Evolutionary conservation across 1,140 invertebrate species (phyloP).

Genomic region (Trissolcus basalis): DNA sequence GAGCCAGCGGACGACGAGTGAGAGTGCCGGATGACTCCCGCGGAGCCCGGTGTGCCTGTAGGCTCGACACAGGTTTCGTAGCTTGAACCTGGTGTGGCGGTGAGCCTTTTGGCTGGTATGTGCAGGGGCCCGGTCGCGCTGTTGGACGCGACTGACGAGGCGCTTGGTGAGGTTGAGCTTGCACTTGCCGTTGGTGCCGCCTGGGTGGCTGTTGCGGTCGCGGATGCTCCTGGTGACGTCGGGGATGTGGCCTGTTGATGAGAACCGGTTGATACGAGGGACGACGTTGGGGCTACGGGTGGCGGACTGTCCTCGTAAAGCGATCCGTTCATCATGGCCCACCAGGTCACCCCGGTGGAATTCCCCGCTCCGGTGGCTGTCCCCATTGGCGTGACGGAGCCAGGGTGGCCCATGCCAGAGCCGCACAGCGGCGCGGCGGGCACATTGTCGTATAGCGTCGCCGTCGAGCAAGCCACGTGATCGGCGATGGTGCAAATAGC

Average conservation of each 20-base stretch:
- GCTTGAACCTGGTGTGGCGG: constrained; percentile 72
- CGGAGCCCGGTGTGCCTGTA: constrained; percentile 58
- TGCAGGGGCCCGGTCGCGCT: constrained; percentile 83
- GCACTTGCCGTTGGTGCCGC: constrained; percentile 78
- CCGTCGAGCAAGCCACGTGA: constrained; percentile 87
- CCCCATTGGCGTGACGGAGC: constrained; percentile 81
- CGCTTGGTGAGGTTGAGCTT: constrained; percentile 82
- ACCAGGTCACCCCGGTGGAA: constrained; percentile 87
- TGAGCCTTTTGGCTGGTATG: constrained; percentile 87
- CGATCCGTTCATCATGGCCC: constrained; percentile 88
- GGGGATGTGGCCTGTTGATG: constrained; percentile 75
- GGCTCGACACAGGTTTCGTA: constrained; percentile 80
- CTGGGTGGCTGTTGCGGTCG: constrained; percentile 72
- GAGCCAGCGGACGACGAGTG: constrained; percentile 82
- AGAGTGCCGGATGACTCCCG: constrained; percentile 84
- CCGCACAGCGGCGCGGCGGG: constrained; percentile 80
- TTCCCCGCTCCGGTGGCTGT: constrained; percentile 86
- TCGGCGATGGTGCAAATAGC: constrained; percentile 83
- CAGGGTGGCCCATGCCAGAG: constrained; percentile 82
- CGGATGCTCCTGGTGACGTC: constrained; percentile 77
- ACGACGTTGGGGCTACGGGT: constrained; percentile 77
- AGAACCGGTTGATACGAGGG: constrained; percentile 73
- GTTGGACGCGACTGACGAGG: constrained; percentile 81
- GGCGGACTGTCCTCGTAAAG: constrained; percentile 85
- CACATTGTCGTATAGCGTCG: constrained; percentile 88